phyloP scores from a whole-genome alignment of 2,797 vertebrate species.

The Fistularia commersonii region DNA sequence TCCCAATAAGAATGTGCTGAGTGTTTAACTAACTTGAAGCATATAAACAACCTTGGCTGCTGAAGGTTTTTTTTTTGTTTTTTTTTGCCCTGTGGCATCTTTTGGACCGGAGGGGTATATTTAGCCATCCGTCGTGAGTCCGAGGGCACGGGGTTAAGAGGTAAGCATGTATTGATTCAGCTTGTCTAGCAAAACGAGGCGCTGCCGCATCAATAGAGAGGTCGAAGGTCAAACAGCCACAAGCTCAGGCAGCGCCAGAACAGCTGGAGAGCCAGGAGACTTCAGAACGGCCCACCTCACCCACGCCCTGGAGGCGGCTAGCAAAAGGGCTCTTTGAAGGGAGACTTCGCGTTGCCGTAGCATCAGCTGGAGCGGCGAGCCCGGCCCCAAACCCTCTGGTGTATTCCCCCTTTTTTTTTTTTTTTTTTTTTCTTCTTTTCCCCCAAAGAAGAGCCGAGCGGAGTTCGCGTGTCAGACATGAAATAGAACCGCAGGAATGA shows the following conservation, averaged over 20 bases:
- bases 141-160: constrained; percentile 17
- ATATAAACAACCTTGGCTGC: neutral
- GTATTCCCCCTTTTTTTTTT: constrained; percentile 7
- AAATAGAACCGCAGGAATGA: constrained; percentile 79
- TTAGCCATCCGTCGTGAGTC: constrained; percentile 36
- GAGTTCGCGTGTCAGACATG: constrained; percentile 68
- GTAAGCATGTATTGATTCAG: constrained; percentile 51
- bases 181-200: constrained; percentile 55
- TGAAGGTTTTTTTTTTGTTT: neutral
- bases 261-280: constrained; percentile 58
- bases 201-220: constrained; percentile 28
- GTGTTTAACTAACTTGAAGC: no score
- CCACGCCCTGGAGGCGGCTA: constrained; percentile 23
- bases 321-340: constrained; percentile 51
- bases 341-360: constrained; percentile 28
- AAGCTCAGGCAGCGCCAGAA: constrained; percentile 51
- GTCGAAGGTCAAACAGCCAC: constrained; percentile 65
- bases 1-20: no score
- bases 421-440: constrained; percentile 15
- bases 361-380: constrained; percentile 27
- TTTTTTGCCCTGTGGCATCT: constrained; percentile 5
- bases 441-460: constrained; percentile 27
- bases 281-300: constrained; percentile 49
- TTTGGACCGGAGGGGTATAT: constrained; percentile 34
- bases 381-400: constrained; percentile 22